These are phyloP conservation scores for Acrossocheilus fasciatus DNA, from an alignment of 2,797 vertebrate species.

Conservation along the genomic window DNA sequence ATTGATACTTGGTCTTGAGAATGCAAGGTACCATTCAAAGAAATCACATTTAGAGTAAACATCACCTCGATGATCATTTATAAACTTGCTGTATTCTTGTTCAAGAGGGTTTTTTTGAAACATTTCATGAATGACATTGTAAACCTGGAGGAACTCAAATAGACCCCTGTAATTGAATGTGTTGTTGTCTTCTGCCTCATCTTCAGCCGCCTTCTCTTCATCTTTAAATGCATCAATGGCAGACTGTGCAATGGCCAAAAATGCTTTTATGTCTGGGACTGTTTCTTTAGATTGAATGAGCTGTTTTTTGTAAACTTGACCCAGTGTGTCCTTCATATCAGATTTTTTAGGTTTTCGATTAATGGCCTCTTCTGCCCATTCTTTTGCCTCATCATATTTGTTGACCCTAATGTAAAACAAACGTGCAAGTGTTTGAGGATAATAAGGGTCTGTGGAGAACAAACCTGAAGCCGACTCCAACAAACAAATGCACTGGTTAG, in stretches of 20 bases:
- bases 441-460: neutral
- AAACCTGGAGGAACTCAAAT: conserved; percentile 38
- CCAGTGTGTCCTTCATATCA: conserved; percentile 35
- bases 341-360: neutral
- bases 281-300: too few relatives aligned
- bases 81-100: neutral
- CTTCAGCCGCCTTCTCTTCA: conserved; percentile 27
- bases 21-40: conserved; percentile 40
- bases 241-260: neutral
- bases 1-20: neutral
- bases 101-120: too few relatives aligned
- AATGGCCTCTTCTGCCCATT: conserved; percentile 1
- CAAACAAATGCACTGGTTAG: accelerated
- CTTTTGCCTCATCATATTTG: neutral
- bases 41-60: conserved; percentile 13
- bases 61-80: neutral
- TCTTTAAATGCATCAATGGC: conserved; percentile 29
- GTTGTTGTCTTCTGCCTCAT: neutral
- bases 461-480: neutral
- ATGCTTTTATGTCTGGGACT: neutral
- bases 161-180: neutral
- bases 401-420: conserved; percentile 3
- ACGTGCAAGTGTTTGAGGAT: conserved; percentile 41
- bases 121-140: too few relatives aligned
- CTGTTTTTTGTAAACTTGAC: conserved; percentile 32